Conservation (phyloP, 64 coral and sea anemone genomes). For the Porites lutea region DNA sequence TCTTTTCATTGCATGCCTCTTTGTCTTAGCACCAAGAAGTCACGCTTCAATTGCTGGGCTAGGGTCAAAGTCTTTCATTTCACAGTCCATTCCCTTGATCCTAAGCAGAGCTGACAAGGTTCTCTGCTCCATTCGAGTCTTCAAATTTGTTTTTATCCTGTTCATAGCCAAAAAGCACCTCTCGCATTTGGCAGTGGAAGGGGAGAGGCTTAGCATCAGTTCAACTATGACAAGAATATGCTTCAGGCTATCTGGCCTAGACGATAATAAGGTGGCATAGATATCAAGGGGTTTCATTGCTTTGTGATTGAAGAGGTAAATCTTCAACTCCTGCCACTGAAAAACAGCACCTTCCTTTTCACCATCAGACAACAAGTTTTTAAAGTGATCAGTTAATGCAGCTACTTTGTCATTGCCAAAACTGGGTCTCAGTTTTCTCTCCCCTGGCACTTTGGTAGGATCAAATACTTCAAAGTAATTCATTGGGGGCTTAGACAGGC, state of each 20-base stretch:
- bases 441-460: conserved; percentile 12
- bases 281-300: conserved; percentile 3
- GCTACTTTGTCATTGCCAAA: neutral
- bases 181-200: conserved; percentile 39
- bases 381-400: conserved; percentile 20
- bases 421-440: neutral
- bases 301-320: conserved; percentile 14
- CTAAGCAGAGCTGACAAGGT: conserved; percentile 47
- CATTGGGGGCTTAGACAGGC: neutral
- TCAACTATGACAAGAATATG: conserved; percentile 7
- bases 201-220: neutral
- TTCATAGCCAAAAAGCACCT: conserved; percentile 22
- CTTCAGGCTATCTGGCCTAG: neutral
- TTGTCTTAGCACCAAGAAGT: conserved; percentile 56
- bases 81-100: conserved; percentile 47
- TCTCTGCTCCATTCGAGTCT: conserved; percentile 32
- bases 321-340: conserved; percentile 17
- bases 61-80: conserved; percentile 50
- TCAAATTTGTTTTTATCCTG: conserved; percentile 38
- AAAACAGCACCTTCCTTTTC: conserved; percentile 15
- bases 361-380: neutral
- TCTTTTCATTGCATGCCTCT: conserved; percentile 44
- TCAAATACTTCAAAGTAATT: conserved; percentile 21
- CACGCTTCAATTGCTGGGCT: conserved; percentile 41
- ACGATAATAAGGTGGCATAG: conserved; percentile 6